Base-by-base conservation (phyloP, 2,888 invertebrate species). In the Oscheius sp. region DNA sequence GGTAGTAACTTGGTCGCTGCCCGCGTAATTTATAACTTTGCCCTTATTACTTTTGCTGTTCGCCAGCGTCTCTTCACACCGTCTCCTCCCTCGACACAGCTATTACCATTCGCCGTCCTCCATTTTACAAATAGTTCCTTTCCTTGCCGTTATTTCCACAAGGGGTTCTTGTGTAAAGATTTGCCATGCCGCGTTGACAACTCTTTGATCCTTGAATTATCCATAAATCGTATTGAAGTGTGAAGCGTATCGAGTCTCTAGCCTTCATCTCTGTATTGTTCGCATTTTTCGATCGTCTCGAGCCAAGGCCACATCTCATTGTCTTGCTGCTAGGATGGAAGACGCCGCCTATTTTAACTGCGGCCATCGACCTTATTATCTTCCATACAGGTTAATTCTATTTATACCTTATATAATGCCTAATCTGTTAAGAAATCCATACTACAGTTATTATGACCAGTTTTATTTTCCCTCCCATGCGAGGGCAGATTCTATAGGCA, bases 341-440 rank as follows among this genome's bases (percentile, higher is more conserved):
- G 66, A 66, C 52, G 66, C 66, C 66, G 66, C 66, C 66, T 66
- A 66, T 66, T 66, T 66, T 21, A 43, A 43, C 63, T 63, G 63
- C 23, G 45, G 46, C 27, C 66, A 66, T 52, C 66, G 66, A 35
- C 66, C 66, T 66, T 66, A 66, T 66, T 66, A 66, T 66, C 52
- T 66, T 23, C 66, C 66, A 7, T 66, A 27, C 27, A 66, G 66
- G 66, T 66, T 23, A 29, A 29, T 25, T 27, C 18, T 29, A n/a
- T 46, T 45, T 63, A 63, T 27, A 25, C 18, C 46, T 23, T 21
- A 25, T 45, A 21, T 9, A 41, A 13, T 61, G 9, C 35, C 3
- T 35, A 35, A 35, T 9, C 7, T 7, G 18, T 23, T 63, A 18
- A 66, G 66, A 18, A 66, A 52, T 52, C 66, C 66, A 5, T 66